Evolutionary conservation across 2,797 vertebrate species (phyloP).

Genomic region (Bufotes viridis): DNA sequence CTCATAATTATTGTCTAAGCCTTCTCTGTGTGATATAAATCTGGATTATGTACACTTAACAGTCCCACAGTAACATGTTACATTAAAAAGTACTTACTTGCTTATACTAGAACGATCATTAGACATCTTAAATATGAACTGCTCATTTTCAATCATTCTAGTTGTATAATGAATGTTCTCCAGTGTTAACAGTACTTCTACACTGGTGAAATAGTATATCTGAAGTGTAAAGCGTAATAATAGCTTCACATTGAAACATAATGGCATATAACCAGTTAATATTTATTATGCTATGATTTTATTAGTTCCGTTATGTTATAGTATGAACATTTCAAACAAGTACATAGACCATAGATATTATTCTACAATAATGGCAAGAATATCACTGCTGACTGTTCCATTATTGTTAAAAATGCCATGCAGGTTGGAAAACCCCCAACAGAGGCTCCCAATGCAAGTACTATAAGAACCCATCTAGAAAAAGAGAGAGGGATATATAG

Average conservation of each 20-base stretch:
- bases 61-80: neutral
- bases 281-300: neutral
- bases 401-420: too few species aligned
- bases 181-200: neutral
- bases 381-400: too few species aligned
- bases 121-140: neutral
- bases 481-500: too few species aligned
- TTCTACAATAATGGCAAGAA: too few species aligned
- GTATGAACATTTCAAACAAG: neutral
- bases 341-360: neutral
- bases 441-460: too few species aligned
- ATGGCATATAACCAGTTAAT: neutral
- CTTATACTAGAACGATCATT: neutral
- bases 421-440: too few species aligned
- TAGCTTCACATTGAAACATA: neutral
- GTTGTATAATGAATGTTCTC: neutral
- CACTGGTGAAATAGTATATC: neutral
- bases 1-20: neutral
- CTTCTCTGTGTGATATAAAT: neutral
- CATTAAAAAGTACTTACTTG: neutral
- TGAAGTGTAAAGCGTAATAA: neutral
- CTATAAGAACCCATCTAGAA: too few species aligned
- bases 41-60: neutral
- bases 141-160: neutral
- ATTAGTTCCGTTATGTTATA: neutral